Percentiles rank a stretch among this genome's conserved stretches.
Conservation (phyloP, 2,797 vertebrate genomes). For the Ctenochaetus hawaiiensis region DNA sequence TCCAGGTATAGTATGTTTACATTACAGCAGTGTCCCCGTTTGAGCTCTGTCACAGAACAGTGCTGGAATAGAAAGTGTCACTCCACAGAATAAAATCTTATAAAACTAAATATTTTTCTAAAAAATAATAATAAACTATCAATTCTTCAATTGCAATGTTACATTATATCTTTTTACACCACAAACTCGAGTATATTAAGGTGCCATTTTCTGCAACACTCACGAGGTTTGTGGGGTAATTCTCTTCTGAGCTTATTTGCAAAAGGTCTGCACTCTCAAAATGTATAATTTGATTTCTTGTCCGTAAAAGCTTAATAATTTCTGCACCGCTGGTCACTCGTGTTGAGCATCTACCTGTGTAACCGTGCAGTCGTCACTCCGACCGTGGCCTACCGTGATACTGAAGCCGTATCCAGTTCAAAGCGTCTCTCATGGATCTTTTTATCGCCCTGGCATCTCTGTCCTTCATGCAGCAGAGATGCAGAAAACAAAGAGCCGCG, state of each 20-base stretch:
- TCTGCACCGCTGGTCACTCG: neutral
- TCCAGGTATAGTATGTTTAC: neutral
- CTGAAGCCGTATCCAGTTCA: constrained; percentile 43
- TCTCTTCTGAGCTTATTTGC: neutral
- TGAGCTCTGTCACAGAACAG: neutral
- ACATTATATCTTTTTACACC: neutral
- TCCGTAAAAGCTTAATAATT: neutral
- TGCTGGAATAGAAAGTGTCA: neutral
- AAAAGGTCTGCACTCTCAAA: neutral
- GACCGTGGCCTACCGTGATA: constrained; percentile 71
- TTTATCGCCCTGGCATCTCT: constrained; percentile 36
- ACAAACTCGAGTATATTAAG: neutral
- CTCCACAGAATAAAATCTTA: neutral
- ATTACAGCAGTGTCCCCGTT: neutral
- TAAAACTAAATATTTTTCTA: neutral
- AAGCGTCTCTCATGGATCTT: constrained; percentile 59
- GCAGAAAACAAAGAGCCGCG: constrained; percentile 59
- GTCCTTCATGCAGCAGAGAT: constrained; percentile 60
- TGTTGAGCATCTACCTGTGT: constrained; percentile 25
- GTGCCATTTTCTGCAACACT: constrained; percentile 7
- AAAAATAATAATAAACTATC: neutral
- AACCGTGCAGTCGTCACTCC: constrained; percentile 4
- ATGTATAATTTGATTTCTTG: neutral
- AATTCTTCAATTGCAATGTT: neutral
- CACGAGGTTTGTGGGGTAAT: neutral